Evolutionary conservation across 2,888 invertebrate genomes (phyloP).

Genomic region (Drosophila pseudotakahashii): DNA sequence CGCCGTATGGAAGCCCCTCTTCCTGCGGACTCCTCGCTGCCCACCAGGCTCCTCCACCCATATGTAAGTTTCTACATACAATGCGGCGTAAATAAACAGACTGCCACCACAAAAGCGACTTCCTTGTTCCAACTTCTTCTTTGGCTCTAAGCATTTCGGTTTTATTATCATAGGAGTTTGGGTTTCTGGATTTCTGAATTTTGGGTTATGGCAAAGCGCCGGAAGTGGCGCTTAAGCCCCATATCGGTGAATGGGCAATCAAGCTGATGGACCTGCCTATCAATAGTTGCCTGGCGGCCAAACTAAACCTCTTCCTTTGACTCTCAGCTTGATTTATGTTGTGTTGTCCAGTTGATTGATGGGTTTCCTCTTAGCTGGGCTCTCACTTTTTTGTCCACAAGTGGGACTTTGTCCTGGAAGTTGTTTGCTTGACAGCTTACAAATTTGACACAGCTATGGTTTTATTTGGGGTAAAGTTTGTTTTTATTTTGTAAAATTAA

Average conservation of each 20-base stretch:
- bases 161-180: constrained; percentile 49
- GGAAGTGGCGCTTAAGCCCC: constrained; percentile 64
- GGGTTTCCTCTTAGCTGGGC: constrained; percentile 48
- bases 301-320: constrained; percentile 20
- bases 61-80: constrained; percentile 84
- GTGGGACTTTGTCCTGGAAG: constrained; percentile 20
- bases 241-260: constrained; percentile 46
- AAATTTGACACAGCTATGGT: constrained; percentile 25
- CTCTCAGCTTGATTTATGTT: constrained; percentile 81
- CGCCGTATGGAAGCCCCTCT: constrained; percentile 82
- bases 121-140: constrained; percentile 23
- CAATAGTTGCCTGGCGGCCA: constrained; percentile 42
- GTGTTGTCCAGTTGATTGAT: constrained; percentile 78
- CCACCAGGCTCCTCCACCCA: constrained; percentile 76
- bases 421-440: constrained; percentile 53
- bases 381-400: constrained; percentile 44
- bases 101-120: constrained; percentile 56
- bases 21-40: constrained; percentile 19
- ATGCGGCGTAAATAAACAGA: constrained; percentile 83
- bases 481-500: too few relatives aligned
- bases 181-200: constrained; percentile 10
- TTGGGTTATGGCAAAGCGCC: constrained; percentile 24
- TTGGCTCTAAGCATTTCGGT: constrained; percentile 60
- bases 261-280: constrained; percentile 51
- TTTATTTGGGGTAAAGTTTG: neutral